Evolutionary conservation across 2,113 vertebrate genomes (phyloP).

Genomic region (Bos indicus): DNA sequence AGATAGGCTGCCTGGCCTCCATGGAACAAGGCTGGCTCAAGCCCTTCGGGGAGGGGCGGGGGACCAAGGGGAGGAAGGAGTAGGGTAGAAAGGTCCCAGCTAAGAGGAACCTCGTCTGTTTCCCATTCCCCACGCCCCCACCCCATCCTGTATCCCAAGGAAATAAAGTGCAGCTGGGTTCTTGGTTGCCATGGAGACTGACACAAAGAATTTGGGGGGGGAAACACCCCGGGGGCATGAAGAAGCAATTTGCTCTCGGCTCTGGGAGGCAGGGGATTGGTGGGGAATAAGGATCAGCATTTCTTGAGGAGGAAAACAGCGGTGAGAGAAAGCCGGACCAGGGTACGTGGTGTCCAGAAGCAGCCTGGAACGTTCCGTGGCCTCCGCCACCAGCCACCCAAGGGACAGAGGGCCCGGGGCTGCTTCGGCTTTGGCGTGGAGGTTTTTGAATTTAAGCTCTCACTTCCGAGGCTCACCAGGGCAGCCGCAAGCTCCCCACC

Average conservation of each 20-base stretch:
- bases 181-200: slow-evolving; percentile 50
- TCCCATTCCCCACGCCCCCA: neutral
- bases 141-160: neutral
- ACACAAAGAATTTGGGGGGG: slow-evolving; percentile 10
- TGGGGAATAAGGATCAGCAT: neutral
- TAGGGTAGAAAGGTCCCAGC: neutral
- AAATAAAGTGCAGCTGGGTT: slow-evolving; percentile 38
- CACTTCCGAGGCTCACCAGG: neutral
- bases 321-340: neutral
- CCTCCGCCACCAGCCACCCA: neutral
- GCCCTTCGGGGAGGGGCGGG: no score
- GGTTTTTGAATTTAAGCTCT: neutral
- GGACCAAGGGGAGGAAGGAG: no score
- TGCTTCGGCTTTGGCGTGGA: neutral
- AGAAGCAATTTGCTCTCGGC: slow-evolving; percentile 4
- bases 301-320: neutral
- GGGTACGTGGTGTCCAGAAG: neutral
- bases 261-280: neutral
- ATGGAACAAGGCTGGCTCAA: neutral
- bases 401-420: neutral
- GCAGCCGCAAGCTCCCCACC: neutral
- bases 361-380: neutral
- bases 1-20: neutral
- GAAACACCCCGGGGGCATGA: neutral
- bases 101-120: neutral